Evolutionary conservation across 1,140 invertebrate genomes (phyloP).

Genomic region (Ceratina japonica): DNA sequence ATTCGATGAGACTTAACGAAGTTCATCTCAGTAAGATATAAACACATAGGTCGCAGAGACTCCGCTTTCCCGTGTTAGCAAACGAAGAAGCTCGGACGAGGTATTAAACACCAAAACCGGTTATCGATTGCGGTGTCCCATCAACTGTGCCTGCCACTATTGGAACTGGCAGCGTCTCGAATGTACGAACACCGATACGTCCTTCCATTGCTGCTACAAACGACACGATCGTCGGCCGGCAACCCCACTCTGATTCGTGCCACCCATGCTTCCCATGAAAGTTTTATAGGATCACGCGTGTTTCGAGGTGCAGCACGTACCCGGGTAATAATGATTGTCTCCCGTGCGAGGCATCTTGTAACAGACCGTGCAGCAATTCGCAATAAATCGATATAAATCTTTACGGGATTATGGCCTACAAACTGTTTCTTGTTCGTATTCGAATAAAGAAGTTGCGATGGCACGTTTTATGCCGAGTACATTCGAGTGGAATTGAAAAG

Average conservation of each 20-base stretch:
- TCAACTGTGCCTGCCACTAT: neutral
- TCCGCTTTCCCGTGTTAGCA: neutral
- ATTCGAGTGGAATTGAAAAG: neutral
- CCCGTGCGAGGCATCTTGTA: conserved; percentile 12
- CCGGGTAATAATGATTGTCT: conserved; percentile 39
- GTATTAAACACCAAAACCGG: neutral
- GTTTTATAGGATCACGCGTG: conserved; percentile 23
- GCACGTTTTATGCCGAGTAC: neutral
- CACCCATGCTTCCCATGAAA: conserved; percentile 27
- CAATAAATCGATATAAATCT: conserved; percentile 33
- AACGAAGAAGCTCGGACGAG: neutral
- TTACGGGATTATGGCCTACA: neutral
- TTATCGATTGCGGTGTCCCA: conserved; percentile 8
- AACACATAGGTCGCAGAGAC: neutral
- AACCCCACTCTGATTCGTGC: conserved; percentile 17
- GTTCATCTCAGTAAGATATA: too few species aligned
- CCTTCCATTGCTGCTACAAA: conserved; percentile 24
- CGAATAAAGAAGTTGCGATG: conserved; percentile 13
- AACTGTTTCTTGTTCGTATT: neutral
- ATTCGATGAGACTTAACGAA: neutral
- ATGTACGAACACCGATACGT: conserved; percentile 7
- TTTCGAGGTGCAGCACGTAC: conserved; percentile 28
- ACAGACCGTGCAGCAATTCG: conserved; percentile 26
- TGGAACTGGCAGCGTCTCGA: neutral
- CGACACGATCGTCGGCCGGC: conserved; percentile 4